Conservation (phyloP, 92 coral and sea anemone species). For the Blastomussa wellsi region DNA sequence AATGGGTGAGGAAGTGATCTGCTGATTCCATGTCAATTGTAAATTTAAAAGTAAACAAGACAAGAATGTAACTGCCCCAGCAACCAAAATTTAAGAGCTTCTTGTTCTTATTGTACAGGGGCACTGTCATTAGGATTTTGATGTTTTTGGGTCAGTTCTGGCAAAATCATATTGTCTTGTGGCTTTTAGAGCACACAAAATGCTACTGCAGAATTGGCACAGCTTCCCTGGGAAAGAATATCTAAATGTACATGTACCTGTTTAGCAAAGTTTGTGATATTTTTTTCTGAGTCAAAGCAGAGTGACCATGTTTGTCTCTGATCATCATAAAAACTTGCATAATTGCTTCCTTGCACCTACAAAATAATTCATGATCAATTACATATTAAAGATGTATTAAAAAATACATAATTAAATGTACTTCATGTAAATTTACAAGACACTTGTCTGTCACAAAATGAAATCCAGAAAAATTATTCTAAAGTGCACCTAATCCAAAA, state of each 20-base stretch:
- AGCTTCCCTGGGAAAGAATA: background rate
- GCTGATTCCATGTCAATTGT: too few species aligned
- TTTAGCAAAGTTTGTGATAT: constrained; percentile 76
- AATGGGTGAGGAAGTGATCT: too few species aligned
- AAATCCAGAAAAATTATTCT: background rate
- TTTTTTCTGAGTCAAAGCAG: constrained; percentile 84
- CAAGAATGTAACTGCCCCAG: too few species aligned
- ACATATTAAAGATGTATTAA: background rate
- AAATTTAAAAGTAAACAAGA: too few species aligned
- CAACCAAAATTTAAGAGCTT: too few species aligned
- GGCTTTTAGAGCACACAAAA: too few species aligned
- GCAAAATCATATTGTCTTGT: too few species aligned
- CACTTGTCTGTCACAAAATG: background rate
- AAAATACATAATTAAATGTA: background rate
- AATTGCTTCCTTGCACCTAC: constrained; percentile 93
- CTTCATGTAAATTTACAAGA: background rate
- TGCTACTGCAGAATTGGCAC: too few species aligned
- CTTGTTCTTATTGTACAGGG: too few species aligned
- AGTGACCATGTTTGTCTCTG: constrained; percentile 94
- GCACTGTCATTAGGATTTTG: too few species aligned
- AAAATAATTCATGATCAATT: background rate
- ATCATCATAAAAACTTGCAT: constrained; percentile 97
- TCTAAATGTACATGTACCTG: constrained; percentile 61
- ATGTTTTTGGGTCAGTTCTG: too few species aligned
- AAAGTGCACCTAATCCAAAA: too few species aligned